Conservation (phyloP, 2,113 vertebrate genomes). For the Pungitius pungitius region DNA sequence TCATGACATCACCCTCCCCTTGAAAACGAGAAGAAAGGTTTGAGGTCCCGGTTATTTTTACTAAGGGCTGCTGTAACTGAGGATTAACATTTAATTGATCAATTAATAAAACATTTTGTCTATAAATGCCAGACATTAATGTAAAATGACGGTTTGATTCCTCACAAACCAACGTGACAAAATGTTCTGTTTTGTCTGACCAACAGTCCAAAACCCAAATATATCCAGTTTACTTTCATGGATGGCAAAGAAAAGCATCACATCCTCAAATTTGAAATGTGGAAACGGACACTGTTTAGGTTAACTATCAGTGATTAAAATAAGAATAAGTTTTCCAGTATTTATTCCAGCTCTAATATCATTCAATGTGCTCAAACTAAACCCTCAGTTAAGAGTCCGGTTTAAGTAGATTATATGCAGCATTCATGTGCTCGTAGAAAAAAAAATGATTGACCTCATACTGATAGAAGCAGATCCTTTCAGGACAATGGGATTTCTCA, state of each 20-base stretch:
- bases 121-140: background rate
- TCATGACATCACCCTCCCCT: conserved; percentile 13
- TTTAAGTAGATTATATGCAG: conserved; percentile 16
- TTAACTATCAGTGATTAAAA: background rate
- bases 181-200: conserved; percentile 1
- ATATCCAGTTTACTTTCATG: background rate
- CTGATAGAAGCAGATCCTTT: conserved; percentile 16
- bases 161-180: background rate
- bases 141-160: background rate
- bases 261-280: background rate
- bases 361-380: conserved; percentile 17
- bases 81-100: background rate
- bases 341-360: conserved; percentile 7
- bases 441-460: conserved; percentile 6
- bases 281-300: background rate
- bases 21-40: background rate
- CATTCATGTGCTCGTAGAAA: background rate
- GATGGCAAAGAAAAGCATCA: background rate
- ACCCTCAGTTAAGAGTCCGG: conserved; percentile 11
- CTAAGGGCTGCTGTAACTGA: background rate
- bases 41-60: conserved; percentile 1
- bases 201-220: conserved; percentile 23
- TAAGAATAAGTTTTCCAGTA: background rate
- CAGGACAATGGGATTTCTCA: conserved; percentile 24
- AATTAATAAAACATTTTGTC: background rate